A percentile compares a stretch with the other conserved stretches of the same genome.
These are phyloP conservation scores for Glaucopsyche alexis DNA, from an alignment of 2,888 invertebrate genomes.

Conservation along the genomic window DNA sequence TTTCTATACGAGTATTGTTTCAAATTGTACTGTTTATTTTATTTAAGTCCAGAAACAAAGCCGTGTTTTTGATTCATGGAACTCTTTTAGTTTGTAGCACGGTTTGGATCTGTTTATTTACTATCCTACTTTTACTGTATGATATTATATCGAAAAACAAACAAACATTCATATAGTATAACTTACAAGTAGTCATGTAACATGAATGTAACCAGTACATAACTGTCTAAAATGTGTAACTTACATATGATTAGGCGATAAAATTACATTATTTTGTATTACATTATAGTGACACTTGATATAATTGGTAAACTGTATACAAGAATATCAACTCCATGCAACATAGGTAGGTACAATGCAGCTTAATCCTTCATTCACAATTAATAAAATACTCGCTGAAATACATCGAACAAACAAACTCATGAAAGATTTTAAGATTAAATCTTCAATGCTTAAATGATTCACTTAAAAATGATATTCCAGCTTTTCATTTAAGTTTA, in stretches of 20 bases:
- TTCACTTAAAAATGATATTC: constrained; percentile 27
- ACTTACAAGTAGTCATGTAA: no score
- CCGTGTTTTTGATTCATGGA: constrained; percentile 18
- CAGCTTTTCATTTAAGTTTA: constrained; percentile 22
- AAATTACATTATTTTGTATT: no score
- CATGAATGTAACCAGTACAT: no score
- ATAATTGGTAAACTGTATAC: neutral
- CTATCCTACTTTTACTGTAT: neutral
- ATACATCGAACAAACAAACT: constrained; percentile 15
- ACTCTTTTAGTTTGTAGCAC: constrained; percentile 10
- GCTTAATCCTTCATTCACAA: constrained; percentile 18
- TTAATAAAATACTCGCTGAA: constrained; percentile 9
- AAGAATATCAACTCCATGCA: neutral
- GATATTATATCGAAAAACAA: no score
- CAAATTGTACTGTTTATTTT: constrained; percentile 32
- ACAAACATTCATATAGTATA: no score
- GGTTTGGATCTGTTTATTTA: neutral
- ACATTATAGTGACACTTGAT: neutral
- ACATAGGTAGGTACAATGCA: neutral
- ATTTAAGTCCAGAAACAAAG: constrained; percentile 24
- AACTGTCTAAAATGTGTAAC: no score
- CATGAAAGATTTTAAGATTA: constrained; percentile 25
- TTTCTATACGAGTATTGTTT: constrained; percentile 33
- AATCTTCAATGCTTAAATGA: constrained; percentile 26
- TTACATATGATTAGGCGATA: no score